Percentiles rank a stretch among this genome's conserved stretches.
These are phyloP conservation scores for Acanthosepion pharaonis DNA, from an alignment of 2,888 invertebrate genomes.

Conservation along the genomic window DNA sequence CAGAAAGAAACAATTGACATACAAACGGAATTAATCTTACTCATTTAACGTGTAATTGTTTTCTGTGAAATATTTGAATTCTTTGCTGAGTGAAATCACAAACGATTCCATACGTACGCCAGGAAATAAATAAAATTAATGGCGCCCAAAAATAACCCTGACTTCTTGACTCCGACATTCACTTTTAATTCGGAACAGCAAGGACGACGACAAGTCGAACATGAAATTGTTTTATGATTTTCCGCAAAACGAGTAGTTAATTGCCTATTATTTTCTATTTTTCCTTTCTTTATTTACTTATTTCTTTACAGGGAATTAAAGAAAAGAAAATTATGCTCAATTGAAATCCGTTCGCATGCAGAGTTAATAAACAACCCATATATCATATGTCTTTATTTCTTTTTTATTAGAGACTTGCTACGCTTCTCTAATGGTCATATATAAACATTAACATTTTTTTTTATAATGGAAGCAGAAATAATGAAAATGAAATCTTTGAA, in stretches of 20 bases:
- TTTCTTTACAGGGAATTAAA: slow-evolving; percentile 16
- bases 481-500: background rate
- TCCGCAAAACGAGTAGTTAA: background rate
- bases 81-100: background rate
- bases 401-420: background rate
- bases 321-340: background rate
- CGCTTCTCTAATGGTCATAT: background rate
- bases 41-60: background rate
- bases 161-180: background rate
- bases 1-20: too few relatives aligned
- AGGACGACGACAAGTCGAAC: background rate
- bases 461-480: background rate
- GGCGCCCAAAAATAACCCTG: slow-evolving; percentile 22
- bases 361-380: slow-evolving; percentile 11
- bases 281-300: background rate
- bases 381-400: background rate
- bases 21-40: background rate
- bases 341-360: background rate
- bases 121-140: slow-evolving; percentile 12
- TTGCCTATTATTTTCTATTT: background rate
- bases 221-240: background rate
- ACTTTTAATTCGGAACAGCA: background rate
- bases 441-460: background rate
- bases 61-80: background rate
- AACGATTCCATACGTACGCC: background rate